A percentile compares a stretch with the other conserved stretches of the same genome.
Evolutionary conservation across 2,888 invertebrate genomes (phyloP).

Genomic region (Dioctria linearis): DNA sequence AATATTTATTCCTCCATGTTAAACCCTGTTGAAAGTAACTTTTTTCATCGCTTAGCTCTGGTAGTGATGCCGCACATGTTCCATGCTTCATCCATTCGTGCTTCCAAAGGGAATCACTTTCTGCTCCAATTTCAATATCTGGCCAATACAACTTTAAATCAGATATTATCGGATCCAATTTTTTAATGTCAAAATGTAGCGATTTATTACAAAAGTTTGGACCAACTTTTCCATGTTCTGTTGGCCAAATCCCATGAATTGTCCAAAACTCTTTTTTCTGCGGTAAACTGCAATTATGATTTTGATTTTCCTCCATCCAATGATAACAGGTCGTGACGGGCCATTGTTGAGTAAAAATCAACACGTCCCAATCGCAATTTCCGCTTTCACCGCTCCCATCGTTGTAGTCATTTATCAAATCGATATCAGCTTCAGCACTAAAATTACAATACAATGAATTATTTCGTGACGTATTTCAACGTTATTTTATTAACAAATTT

Average conservation of each 20-base stretch:
- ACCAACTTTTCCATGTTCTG: constrained; percentile 77
- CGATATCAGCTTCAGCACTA: constrained; percentile 19
- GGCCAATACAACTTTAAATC: constrained; percentile 79
- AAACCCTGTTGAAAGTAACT: constrained; percentile 81
- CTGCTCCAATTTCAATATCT: constrained; percentile 75
- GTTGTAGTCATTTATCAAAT: background rate
- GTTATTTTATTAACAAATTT: no score
- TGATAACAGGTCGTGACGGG: constrained; percentile 80
- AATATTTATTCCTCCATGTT: constrained; percentile 75
- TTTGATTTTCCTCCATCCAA: constrained; percentile 77
- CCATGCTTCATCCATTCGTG: constrained; percentile 91
- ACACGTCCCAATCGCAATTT: constrained; percentile 77
- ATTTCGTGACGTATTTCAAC: no score
- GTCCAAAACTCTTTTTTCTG: constrained; percentile 78
- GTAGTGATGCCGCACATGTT: constrained; percentile 79
- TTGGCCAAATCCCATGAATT: constrained; percentile 89
- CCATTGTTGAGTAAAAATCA: constrained; percentile 88
- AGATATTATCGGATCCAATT: constrained; percentile 75
- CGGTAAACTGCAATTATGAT: constrained; percentile 78
- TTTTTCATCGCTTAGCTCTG: constrained; percentile 74
- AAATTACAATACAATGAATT: background rate
- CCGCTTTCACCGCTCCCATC: constrained; percentile 49
- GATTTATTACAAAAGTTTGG: constrained; percentile 82
- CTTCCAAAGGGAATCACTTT: constrained; percentile 77
- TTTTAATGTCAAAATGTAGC: constrained; percentile 77